phyloP scores from a whole-genome alignment of 2,888 invertebrate species.

The Notodonta dromedarius region DNA sequence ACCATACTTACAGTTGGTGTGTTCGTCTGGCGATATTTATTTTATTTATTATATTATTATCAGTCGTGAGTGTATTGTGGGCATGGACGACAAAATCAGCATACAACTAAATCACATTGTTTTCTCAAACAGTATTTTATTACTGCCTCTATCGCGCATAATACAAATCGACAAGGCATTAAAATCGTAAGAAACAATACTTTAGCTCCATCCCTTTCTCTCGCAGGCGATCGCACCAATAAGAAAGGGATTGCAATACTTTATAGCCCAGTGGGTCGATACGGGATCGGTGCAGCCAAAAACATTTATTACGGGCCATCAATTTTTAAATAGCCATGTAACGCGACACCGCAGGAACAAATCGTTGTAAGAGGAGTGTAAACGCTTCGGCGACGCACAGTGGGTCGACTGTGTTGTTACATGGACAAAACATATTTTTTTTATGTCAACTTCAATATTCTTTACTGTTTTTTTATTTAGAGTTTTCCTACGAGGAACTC shows the following conservation, averaged over 20 bases:
- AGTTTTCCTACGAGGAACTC: too few species aligned
- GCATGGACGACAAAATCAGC: slow-evolving; percentile 6
- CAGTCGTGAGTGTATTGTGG: too few species aligned
- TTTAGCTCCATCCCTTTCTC: slow-evolving; percentile 43
- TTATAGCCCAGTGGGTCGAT: slow-evolving; percentile 60
- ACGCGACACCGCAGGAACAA: slow-evolving; percentile 69
- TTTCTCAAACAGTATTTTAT: slow-evolving; percentile 52
- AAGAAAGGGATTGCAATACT: slow-evolving; percentile 45
- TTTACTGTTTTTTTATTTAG: too few species aligned
- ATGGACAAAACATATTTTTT: slow-evolving; percentile 27
- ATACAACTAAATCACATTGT: slow-evolving; percentile 50
- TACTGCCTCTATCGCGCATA: slow-evolving; percentile 48
- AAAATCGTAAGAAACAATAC: slow-evolving; percentile 61
- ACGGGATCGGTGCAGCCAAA: slow-evolving; percentile 68
- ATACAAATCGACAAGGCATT: slow-evolving; percentile 67
- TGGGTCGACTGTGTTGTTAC: slow-evolving; percentile 48
- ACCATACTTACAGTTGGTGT: too few species aligned
- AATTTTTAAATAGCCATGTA: slow-evolving; percentile 77
- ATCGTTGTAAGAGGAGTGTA: slow-evolving; percentile 59
- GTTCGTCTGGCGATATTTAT: too few species aligned
- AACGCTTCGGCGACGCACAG: slow-evolving; percentile 55
- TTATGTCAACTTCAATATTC: background rate
- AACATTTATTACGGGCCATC: slow-evolving; percentile 78
- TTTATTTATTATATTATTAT: too few species aligned
- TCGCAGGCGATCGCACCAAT: slow-evolving; percentile 17